phyloP scores from a whole-genome alignment of 2,113 vertebrate species.

The Carassius gibelio region DNA sequence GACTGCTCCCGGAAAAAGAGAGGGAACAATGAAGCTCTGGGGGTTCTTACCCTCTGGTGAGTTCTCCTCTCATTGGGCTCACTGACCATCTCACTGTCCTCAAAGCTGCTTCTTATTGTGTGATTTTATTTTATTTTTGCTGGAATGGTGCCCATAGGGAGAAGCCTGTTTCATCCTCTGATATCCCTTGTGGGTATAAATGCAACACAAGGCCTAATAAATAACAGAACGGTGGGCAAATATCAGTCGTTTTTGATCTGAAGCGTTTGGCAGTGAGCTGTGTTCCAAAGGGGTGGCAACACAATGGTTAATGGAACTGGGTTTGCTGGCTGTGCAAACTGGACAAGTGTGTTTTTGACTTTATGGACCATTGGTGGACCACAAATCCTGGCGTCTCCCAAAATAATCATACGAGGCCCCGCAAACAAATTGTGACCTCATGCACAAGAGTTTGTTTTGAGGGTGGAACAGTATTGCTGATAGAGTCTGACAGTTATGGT shows the following conservation, averaged over 20 bases:
- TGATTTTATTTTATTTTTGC: constrained; percentile 36
- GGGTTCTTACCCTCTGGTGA: background rate
- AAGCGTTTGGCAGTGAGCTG: background rate
- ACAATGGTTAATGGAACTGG: background rate
- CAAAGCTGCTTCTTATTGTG: constrained; percentile 38
- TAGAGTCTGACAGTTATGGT: background rate
- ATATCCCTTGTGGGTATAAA: constrained; percentile 13
- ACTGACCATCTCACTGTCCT: constrained; percentile 3
- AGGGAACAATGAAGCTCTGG: background rate
- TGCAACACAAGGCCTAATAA: constrained; percentile 29
- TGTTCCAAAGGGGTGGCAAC: background rate
- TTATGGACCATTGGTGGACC: background rate
- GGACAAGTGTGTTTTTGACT: background rate
- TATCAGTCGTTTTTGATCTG: constrained; percentile 14
- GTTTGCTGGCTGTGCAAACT: background rate
- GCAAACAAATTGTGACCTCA: background rate
- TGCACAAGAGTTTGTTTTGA: background rate
- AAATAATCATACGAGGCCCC: background rate
- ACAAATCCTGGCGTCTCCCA: background rate
- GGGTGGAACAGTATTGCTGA: background rate
- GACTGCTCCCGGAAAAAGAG: constrained; percentile 2
- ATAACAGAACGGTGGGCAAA: constrained; percentile 41
- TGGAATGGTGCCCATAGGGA: constrained; percentile 29
- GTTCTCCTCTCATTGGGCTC: background rate
- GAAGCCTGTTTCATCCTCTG: constrained; percentile 23